phyloP scores from a whole-genome alignment of 2,888 invertebrate species.

The Chromoteleia sp. region DNA sequence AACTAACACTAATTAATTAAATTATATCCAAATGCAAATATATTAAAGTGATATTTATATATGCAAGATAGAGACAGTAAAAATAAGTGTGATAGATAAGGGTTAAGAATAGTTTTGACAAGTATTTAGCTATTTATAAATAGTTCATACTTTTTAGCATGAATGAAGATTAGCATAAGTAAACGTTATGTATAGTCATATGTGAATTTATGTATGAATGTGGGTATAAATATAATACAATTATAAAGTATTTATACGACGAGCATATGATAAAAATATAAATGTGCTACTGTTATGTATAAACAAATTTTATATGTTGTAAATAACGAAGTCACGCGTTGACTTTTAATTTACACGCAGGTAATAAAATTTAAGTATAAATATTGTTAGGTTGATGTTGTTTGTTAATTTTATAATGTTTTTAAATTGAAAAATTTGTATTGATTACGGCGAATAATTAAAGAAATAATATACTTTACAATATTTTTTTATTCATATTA shows the following conservation, averaged over 20 bases:
- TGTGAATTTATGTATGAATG: not conserved
- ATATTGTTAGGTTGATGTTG: conserved; percentile 29
- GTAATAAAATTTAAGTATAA: not conserved
- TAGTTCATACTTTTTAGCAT: too few species aligned
- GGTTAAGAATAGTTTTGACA: too few species aligned
- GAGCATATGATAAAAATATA: conserved; percentile 8
- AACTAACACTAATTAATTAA: too few species aligned
- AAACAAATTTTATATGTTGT: conserved; percentile 53
- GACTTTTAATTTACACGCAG: conserved; percentile 9
- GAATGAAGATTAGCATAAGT: not conserved
- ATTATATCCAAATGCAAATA: too few species aligned
- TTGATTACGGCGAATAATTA: not conserved
- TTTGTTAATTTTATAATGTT: conserved; percentile 41
- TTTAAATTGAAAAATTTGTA: conserved; percentile 17
- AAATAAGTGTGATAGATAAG: too few species aligned
- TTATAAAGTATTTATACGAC: conserved; percentile 13
- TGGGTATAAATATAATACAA: conserved; percentile 1
- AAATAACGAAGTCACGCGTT: conserved; percentile 17
- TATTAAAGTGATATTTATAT: too few species aligned
- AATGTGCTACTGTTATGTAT: conserved; percentile 20
- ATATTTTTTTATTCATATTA: not conserved
- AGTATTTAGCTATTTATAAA: too few species aligned
- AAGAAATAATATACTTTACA: too few species aligned
- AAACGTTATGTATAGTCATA: too few species aligned
- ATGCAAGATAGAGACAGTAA: too few species aligned